Conservation (phyloP, 2,888 invertebrate genomes). For the Ectemnius lituratus region DNA sequence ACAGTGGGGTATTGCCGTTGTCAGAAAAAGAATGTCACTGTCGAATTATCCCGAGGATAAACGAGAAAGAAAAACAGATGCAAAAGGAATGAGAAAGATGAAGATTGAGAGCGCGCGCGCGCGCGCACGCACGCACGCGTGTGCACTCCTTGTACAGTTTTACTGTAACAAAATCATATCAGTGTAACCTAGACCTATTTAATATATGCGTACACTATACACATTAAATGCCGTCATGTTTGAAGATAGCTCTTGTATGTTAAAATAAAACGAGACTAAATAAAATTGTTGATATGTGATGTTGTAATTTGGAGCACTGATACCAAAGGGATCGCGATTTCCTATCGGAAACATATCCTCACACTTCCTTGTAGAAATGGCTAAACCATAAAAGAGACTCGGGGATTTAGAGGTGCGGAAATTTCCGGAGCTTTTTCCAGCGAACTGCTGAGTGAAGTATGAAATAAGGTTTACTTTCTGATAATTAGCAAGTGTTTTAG, state of each 20-base stretch:
- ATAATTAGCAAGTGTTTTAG: slow-evolving; percentile 35
- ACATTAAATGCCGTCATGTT: slow-evolving; percentile 60
- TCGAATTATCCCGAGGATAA: background rate
- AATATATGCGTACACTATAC: slow-evolving; percentile 56
- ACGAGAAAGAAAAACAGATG: background rate
- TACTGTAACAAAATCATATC: slow-evolving; percentile 66
- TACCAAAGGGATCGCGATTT: no score
- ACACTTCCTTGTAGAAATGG: no score
- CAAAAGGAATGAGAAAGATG: background rate
- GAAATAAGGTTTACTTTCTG: slow-evolving; percentile 30
- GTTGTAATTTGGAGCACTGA: slow-evolving; percentile 30
- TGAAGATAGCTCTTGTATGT: slow-evolving; percentile 71
- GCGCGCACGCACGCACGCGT: background rate
- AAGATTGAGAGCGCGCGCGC: slow-evolving; percentile 24
- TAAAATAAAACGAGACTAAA: slow-evolving; percentile 68
- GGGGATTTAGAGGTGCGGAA: background rate
- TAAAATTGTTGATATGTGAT: slow-evolving; percentile 69
- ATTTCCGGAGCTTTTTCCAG: background rate
- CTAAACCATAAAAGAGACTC: background rate
- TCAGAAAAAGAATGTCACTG: no score
- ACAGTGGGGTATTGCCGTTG: no score
- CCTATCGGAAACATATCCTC: no score
- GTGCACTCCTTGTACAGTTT: slow-evolving; percentile 56
- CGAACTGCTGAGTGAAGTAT: background rate
- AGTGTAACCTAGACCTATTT: slow-evolving; percentile 66